Evolutionary conservation across 2,888 invertebrate species (phyloP).

Genomic region (Microlaimidae sp.): DNA sequence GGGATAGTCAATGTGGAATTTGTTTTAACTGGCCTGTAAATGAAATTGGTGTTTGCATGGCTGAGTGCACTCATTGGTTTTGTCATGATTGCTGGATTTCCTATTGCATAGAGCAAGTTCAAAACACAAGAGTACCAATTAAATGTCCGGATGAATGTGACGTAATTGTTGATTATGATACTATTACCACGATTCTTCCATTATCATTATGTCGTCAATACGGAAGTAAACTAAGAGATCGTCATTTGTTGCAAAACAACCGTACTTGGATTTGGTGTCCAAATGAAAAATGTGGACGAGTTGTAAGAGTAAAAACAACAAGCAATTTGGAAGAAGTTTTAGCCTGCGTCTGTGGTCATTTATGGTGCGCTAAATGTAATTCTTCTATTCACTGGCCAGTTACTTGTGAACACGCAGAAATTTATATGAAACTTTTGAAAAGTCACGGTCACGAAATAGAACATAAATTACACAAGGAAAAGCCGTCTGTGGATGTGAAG

Average conservation of each 20-base stretch:
- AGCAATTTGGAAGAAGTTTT: neutral
- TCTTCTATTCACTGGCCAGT: neutral
- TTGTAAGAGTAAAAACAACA: neutral
- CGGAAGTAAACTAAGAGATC: neutral
- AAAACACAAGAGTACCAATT: neutral
- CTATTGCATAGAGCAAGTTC: neutral
- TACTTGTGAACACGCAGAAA: neutral
- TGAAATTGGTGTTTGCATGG: neutral
- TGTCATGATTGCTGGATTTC: neutral
- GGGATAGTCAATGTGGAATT: neutral
- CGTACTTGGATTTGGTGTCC: slow-evolving; percentile 4
- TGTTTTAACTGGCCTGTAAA: neutral
- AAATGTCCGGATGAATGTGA: slow-evolving; percentile 4
- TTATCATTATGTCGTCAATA: neutral
- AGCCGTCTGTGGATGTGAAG: neutral
- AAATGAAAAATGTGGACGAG: neutral
- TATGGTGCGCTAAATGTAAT: neutral
- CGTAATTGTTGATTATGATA: slow-evolving; percentile 1
- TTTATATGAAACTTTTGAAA: neutral
- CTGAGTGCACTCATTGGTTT: slow-evolving; percentile 3
- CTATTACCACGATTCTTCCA: neutral
- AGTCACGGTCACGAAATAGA: neutral
- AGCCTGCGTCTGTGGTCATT: slow-evolving; percentile 1
- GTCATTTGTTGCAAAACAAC: neutral
- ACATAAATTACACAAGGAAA: no score